Evolutionary conservation across 2,888 invertebrate species (phyloP), one percentile per base, ranked within the genome.

Genomic region (Caenorhabditis sp.): DNA sequence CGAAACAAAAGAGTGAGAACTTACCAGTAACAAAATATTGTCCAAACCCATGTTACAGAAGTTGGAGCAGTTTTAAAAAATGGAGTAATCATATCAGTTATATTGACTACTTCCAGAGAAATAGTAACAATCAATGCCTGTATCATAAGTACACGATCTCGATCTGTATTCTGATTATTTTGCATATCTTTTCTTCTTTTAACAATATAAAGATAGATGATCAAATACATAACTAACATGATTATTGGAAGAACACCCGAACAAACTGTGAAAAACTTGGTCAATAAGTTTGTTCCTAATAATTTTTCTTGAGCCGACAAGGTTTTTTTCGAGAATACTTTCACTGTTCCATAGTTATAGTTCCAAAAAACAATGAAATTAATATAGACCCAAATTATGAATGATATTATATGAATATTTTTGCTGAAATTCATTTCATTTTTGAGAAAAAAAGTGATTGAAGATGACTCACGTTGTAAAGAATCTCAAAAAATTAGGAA

Each of bases 301-400:
- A 78, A 36, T 1, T 69, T 62, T 58, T 73, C 70, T 23, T 70
- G 62, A 37, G 67, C 54, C 0, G 68, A 58, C 1, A 78, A 43
- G 1, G 58, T 66, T 54, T 70, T 72, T 26, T 43, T 70, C 0
- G 69, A 67, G 17, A 78, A 70, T 6, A 65, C 50, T 36, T 72
- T 69, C 0, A 63, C 58, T 1, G 71, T 76, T 55, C 78, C 78
- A 58, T 64, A 74, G 37, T 66, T 69, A 19, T 66, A 74, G 31
- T 78, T 78, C 78, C 76, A 78, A 26, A 58, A 71, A 21, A 76
- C 76, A 3, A 78, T 78, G 50, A 73, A 76, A 49, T 73, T 69
- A 24, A 78, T 73, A 57, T 76, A 78, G 14, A 70, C 26, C 78
- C 78, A 78, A 1, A 78, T 60, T 17, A 73, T 21, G 26, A 57